Base-by-base conservation (phyloP, 2,797 vertebrate species). In the Euthynnus affinis region DNA sequence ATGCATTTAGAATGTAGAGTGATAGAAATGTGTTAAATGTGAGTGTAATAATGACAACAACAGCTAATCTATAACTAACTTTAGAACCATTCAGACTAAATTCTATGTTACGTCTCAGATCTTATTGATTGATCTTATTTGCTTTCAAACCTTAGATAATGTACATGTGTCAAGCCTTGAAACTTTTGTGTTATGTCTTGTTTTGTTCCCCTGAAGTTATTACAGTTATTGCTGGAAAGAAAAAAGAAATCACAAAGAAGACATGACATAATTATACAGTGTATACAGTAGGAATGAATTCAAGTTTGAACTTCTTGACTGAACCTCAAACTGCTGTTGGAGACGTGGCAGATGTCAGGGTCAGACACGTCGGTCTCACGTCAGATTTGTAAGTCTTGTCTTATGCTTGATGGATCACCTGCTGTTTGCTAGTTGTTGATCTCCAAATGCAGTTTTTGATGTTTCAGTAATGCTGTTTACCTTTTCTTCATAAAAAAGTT, bases 311-410 rank as follows among this genome's bases (percentile, higher is more conserved):
- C 52, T 27, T 61, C 40, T 76, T 3, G 65, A 74, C 6, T 56
- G 37, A 56, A 9, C 22, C 60, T 48, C 65, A 52, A 20, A 12
- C 22, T 46, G 71, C 22, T 18, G 62, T 32, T 49, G 27, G 4
- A 17, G 51, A 57, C 66, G 23, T 7, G 74, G 60, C 60, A 55
- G 52, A 59, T 56, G 57, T 81, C 70, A 20, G 78, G 40, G 57
- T 81, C 71, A 18, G 57, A 14, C 58, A 17, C 1, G 51, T 62
- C 61, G 18, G 10, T 44, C 44, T 48, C 20, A 15, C 67, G 58
- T 55, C 44, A 22, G 23, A 49, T 52, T 42, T 15, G 0, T 49
- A 6, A 59, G 23, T 22, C 29, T 32, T 6, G 5, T 32, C 29
- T 32, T 32, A 32, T 32, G 29, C 58, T 78, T 20, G 34, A 25